Evolutionary conservation across 2,113 vertebrate species (phyloP).

Genomic region (Melanocharis versteri): DNA sequence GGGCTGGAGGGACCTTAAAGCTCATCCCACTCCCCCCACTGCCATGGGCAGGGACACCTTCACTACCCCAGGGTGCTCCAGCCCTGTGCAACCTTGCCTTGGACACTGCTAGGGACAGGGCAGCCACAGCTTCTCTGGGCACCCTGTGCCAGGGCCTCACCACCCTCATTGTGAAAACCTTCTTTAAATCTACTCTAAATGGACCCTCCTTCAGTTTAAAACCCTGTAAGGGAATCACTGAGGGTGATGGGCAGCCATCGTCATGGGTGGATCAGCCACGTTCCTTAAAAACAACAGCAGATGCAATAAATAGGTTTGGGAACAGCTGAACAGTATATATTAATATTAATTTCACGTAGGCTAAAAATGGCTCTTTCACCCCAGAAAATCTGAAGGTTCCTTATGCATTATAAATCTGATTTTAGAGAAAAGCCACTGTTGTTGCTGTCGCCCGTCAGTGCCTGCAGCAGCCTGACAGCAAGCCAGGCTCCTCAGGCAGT

Average conservation of each 20-base stretch:
- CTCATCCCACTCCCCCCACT: neutral
- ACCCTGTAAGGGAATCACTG: neutral
- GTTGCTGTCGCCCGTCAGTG: accelerated
- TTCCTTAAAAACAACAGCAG: neutral
- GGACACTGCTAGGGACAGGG: neutral
- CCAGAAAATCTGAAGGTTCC: neutral
- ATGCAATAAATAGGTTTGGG: neutral
- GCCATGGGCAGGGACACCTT: neutral
- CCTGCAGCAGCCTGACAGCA: neutral
- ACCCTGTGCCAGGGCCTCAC: accelerated
- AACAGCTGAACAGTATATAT: neutral
- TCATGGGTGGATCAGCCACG: neutral
- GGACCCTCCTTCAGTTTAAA: neutral
- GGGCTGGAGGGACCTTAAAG: neutral
- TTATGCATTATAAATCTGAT: neutral
- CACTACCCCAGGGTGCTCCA: accelerated
- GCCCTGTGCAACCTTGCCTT: accelerated
- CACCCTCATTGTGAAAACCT: neutral
- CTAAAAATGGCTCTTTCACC: neutral
- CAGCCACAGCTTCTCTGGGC: neutral
- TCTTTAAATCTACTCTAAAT: neutral
- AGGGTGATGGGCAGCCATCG: accelerated
- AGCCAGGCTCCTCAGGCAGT: neutral
- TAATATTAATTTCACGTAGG: neutral
- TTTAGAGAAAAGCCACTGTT: neutral